phyloP scores from a whole-genome alignment of 2,113 vertebrate species.

The Saccopteryx leptura region DNA sequence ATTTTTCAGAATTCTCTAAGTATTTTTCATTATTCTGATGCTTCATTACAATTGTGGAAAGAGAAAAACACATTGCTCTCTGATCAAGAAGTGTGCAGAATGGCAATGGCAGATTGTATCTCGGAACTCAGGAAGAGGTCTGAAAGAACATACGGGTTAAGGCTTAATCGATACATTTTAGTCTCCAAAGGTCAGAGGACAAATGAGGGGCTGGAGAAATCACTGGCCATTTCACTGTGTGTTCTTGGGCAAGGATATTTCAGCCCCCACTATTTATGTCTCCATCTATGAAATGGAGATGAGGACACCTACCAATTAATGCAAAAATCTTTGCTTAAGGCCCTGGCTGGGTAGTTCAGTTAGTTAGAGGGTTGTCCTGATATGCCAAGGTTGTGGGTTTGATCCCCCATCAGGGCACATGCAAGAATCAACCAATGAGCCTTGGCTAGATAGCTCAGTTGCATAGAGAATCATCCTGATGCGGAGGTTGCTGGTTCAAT shows the following conservation, averaged over 20 bases:
- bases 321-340: slow-evolving; percentile 24
- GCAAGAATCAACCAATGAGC: neutral
- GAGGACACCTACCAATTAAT: neutral
- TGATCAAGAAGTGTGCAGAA: neutral
- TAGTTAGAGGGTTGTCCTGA: too few relatives aligned
- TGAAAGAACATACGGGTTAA: neutral
- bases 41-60: slow-evolving; percentile 26
- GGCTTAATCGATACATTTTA: slow-evolving; percentile 29
- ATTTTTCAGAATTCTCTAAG: neutral
- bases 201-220: neutral
- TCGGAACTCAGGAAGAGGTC: neutral
- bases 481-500: neutral
- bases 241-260: neutral
- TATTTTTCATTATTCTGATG: slow-evolving; percentile 37
- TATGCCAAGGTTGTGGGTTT: too few relatives aligned
- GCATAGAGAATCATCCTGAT: neutral
- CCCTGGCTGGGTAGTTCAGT: neutral
- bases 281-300: neutral
- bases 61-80: neutral
- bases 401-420: too few relatives aligned
- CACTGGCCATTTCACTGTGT: neutral
- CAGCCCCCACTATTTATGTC: neutral
- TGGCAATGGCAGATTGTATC: neutral
- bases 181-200: neutral
- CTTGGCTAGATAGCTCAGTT: neutral